phyloP scores from a whole-genome alignment of 2,888 invertebrate genomes.

The Epinotia ramella region DNA sequence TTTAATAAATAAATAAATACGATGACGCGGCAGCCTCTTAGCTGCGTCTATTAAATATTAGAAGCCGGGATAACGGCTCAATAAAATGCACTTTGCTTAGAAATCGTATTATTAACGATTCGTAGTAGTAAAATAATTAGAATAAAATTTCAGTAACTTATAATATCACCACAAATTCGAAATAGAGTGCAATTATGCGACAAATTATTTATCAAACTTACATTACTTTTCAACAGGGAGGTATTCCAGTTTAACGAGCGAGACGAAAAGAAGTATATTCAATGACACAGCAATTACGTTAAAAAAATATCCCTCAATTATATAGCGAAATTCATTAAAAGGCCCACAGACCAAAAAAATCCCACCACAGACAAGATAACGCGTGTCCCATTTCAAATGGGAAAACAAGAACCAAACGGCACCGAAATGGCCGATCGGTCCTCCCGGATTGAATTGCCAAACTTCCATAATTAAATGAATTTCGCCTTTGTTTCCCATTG shows the following conservation, averaged over 20 bases:
- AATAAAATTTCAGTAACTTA: too few species aligned
- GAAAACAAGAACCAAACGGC: constrained; percentile 21
- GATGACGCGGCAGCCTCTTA: too few species aligned
- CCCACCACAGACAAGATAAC: constrained; percentile 2
- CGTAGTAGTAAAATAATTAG: background rate
- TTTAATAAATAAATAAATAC: too few species aligned
- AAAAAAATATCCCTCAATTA: background rate
- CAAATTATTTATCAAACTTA: background rate
- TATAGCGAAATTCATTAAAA: background rate
- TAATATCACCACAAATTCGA: too few species aligned
- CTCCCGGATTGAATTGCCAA: constrained; percentile 18
- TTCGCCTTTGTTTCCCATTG: constrained; percentile 28
- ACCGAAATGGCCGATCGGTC: constrained; percentile 15
- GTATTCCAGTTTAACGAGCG: background rate
- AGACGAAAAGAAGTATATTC: background rate
- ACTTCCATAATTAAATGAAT: constrained; percentile 39
- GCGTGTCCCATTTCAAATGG: constrained; percentile 15
- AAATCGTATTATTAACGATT: background rate
- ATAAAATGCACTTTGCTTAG: too few species aligned
- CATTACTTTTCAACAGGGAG: background rate
- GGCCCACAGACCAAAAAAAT: too few species aligned
- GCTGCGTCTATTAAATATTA: too few species aligned
- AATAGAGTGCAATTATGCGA: background rate
- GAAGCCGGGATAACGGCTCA: too few species aligned
- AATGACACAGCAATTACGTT: too few species aligned